These are phyloP conservation scores for Ellobius talpinus DNA, from an alignment of 2,113 vertebrate species.

Conservation along the genomic window DNA sequence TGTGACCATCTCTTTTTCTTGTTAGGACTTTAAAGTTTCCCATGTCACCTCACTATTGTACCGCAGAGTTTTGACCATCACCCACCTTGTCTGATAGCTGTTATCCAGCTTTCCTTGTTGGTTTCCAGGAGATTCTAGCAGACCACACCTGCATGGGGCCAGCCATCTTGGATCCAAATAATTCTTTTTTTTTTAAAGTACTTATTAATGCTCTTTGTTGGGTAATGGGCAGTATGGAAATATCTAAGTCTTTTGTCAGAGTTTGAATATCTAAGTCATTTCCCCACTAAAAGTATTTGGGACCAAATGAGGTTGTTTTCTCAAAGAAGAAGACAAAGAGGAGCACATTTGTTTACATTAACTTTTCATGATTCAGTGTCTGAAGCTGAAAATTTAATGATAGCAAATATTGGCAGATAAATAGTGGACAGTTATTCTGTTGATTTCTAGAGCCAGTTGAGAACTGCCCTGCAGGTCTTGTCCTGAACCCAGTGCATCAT, in stretches of 20 bases:
- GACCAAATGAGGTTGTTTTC: slow-evolving; percentile 22
- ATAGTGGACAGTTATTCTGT: background rate
- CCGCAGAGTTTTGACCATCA: background rate
- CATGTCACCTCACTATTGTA: background rate
- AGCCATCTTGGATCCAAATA: background rate
- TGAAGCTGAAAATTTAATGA: background rate
- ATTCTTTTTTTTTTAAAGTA: background rate
- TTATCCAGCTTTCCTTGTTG: background rate
- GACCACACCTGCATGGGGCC: background rate
- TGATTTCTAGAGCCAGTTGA: background rate
- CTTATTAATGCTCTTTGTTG: background rate
- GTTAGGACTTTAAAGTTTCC: background rate
- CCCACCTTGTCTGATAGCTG: too few species aligned
- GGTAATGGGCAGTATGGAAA: background rate
- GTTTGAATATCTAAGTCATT: background rate
- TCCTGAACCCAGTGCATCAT: background rate
- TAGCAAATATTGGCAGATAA: background rate
- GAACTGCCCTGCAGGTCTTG: background rate
- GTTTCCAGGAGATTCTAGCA: background rate
- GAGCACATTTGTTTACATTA: background rate
- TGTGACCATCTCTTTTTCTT: background rate
- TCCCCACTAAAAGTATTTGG: background rate
- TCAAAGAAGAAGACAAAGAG: slow-evolving; percentile 7
- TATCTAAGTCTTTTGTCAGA: background rate
- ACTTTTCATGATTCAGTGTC: background rate